Conservation (phyloP, 2,797 vertebrate species). For the Anguilla obscura region DNA sequence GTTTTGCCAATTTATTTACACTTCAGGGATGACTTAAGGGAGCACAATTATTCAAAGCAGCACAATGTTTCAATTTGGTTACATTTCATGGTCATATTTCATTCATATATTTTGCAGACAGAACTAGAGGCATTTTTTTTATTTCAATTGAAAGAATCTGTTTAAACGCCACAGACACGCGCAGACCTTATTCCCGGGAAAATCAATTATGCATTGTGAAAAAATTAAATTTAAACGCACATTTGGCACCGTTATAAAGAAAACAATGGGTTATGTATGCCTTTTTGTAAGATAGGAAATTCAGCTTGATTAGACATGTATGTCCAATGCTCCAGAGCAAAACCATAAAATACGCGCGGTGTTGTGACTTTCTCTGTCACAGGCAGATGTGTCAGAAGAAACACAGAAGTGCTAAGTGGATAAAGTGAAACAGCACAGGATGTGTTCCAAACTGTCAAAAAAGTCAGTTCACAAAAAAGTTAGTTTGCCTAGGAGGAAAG, state of each 20-base stretch:
- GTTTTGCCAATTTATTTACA: constrained; percentile 41
- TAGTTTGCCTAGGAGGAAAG: background rate
- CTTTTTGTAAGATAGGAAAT: background rate
- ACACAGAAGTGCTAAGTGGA: background rate
- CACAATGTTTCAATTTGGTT: constrained; percentile 30
- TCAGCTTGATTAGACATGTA: background rate
- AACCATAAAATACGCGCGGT: background rate
- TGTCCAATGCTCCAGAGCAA: background rate
- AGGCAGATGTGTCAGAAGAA: background rate
- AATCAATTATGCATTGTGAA: background rate
- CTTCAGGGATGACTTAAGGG: constrained; percentile 33
- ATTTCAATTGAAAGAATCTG: constrained; percentile 3
- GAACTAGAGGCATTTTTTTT: background rate
- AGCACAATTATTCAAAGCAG: constrained; percentile 26
- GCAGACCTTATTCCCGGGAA: background rate
- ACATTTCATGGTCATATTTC: constrained; percentile 30
- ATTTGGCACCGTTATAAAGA: background rate
- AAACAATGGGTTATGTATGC: background rate
- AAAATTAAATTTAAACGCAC: background rate
- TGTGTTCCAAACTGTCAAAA: background rate
- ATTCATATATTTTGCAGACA: constrained; percentile 23
- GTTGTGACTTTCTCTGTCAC: background rate
- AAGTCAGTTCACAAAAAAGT: background rate
- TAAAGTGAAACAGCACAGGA: background rate
- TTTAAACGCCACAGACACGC: background rate